phyloP scores from a whole-genome alignment of 2,888 invertebrate genomes.

The Epinotia ramella region DNA sequence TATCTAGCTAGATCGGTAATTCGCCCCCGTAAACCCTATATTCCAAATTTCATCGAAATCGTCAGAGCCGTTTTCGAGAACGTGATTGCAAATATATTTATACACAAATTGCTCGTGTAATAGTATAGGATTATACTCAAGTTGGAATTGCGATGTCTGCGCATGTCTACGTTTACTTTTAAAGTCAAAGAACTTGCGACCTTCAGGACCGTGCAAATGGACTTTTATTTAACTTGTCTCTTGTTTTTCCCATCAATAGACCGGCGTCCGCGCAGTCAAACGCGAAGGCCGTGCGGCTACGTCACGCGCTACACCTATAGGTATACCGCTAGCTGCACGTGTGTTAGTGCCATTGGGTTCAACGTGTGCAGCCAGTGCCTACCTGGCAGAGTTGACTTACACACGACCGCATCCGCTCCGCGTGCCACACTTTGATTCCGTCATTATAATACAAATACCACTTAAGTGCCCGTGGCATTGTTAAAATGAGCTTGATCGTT shows the following conservation, averaged over 20 bases:
- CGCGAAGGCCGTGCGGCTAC: slow-evolving; percentile 74
- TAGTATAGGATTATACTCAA: no score
- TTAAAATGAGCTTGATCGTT: slow-evolving; percentile 61
- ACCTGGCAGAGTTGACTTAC: slow-evolving; percentile 74
- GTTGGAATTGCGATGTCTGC: no score
- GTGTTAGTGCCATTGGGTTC: slow-evolving; percentile 46
- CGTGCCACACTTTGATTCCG: slow-evolving; percentile 52
- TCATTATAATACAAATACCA: slow-evolving; percentile 30
- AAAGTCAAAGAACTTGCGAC: no score
- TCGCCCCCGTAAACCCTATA: no score
- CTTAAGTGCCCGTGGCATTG: slow-evolving; percentile 44
- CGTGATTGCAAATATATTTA: no score
- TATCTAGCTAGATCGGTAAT: no score
- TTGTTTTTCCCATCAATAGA: slow-evolving; percentile 43
- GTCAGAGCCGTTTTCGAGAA: no score
- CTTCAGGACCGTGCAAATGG: slow-evolving; percentile 26
- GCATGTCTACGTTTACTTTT: no score
- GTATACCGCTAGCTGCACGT: slow-evolving; percentile 50
- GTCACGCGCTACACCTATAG: slow-evolving; percentile 54
- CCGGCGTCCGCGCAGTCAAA: slow-evolving; percentile 62
- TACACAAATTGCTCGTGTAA: no score
- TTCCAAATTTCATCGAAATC: no score
- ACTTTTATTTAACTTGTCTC: slow-evolving; percentile 26
- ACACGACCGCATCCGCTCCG: slow-evolving; percentile 62
- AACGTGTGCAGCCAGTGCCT: slow-evolving; percentile 55